phyloP scores from a whole-genome alignment of 2,888 invertebrate species.

The Drosophila neotestacea region DNA sequence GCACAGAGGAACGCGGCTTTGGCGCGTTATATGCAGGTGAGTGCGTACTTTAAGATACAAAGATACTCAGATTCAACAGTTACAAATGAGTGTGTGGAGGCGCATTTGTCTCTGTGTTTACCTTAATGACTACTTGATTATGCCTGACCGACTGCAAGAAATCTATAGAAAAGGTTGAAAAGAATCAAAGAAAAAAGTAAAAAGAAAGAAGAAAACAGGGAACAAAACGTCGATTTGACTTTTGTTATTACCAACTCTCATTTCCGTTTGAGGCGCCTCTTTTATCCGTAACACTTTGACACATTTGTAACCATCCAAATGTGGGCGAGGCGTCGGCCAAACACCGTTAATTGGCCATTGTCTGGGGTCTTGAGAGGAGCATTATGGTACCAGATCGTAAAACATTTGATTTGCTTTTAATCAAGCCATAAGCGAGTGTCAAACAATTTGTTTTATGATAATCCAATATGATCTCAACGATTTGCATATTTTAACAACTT shows the following conservation, averaged over 20 bases:
- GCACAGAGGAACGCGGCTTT: constrained; percentile 87
- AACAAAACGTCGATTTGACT: constrained; percentile 2
- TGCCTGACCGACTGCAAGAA: constrained; percentile 19
- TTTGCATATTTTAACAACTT: constrained; percentile 33
- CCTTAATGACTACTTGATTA: constrained; percentile 76
- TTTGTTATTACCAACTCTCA: constrained; percentile 58
- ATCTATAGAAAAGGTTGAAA: constrained; percentile 34
- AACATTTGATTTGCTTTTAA: constrained; percentile 65
- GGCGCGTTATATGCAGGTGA: constrained; percentile 89
- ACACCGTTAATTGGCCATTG: constrained; percentile 51
- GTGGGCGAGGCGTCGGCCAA: constrained; percentile 56
- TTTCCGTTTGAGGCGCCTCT: constrained; percentile 76
- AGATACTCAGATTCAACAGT: constrained; percentile 22
- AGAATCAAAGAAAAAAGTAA: constrained; percentile 20
- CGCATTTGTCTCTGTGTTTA: constrained; percentile 48
- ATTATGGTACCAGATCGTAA: constrained; percentile 47
- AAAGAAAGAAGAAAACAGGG: constrained; percentile 31
- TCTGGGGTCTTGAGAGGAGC: constrained; percentile 12
- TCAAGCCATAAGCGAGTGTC: constrained; percentile 61
- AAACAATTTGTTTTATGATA: constrained; percentile 63
- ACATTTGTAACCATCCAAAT: constrained; percentile 37
- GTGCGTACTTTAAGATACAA: constrained; percentile 63
- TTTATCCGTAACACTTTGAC: constrained; percentile 54
- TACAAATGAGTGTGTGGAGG: constrained; percentile 33
- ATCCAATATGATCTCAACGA: constrained; percentile 27